These are phyloP conservation scores for Naso thynnoides DNA, from an alignment of 2,797 vertebrate species.

Conservation along the genomic window DNA sequence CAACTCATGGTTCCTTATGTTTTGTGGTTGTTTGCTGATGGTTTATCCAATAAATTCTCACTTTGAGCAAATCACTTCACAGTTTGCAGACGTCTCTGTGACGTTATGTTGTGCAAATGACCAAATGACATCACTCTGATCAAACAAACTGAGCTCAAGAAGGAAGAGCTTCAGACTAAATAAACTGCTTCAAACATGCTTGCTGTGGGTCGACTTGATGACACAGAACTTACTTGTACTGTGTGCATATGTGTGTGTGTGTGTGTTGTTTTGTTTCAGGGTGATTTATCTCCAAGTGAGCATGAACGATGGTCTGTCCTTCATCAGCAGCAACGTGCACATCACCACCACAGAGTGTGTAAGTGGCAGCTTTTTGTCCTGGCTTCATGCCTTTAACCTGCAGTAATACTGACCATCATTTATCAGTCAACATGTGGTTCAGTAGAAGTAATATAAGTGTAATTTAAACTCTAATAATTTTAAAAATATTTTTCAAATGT, in stretches of 20 bases:
- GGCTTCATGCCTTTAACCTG: neutral
- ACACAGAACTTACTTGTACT: neutral
- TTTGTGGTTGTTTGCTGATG: constrained; percentile 29
- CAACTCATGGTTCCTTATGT: neutral
- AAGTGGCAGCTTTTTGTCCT: constrained; percentile 69
- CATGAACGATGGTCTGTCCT: constrained; percentile 93
- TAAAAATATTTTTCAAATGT: neutral
- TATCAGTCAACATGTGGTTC: neutral
- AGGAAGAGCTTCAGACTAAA: constrained; percentile 41
- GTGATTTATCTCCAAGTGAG: constrained; percentile 93
- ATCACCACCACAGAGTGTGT: constrained; percentile 93
- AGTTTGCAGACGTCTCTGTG: neutral
- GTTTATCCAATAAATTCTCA: constrained; percentile 26
- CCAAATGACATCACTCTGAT: constrained; percentile 44
- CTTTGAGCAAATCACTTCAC: constrained; percentile 22
- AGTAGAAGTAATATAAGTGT: neutral
- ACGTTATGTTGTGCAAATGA: constrained; percentile 31
- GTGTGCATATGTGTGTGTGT: too few species aligned
- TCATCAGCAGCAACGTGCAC: constrained; percentile 92
- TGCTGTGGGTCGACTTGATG: neutral
- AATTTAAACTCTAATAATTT: neutral
- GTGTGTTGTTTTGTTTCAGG: constrained; percentile 83
- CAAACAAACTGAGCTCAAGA: neutral
- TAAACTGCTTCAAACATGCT: neutral
- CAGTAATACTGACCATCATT: too few species aligned